Evolutionary conservation across 2,888 invertebrate species (phyloP).

Genomic region (Belgica antarctica): DNA sequence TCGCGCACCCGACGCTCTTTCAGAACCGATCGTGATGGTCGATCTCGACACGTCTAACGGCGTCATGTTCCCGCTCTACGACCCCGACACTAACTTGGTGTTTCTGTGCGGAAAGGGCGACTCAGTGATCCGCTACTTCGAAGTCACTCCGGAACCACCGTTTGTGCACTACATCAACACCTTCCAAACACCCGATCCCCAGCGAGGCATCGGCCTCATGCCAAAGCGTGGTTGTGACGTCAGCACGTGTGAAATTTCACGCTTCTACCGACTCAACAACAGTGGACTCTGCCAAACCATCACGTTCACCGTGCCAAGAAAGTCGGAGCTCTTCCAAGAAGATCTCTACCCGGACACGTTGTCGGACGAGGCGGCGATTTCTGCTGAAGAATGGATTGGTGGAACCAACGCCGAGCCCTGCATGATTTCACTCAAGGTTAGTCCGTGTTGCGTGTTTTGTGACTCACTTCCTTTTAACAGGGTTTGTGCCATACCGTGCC

Average conservation of each 20-base stretch:
- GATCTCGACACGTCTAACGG: slow-evolving; percentile 94
- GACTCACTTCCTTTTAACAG: too few species aligned
- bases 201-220: slow-evolving; percentile 96
- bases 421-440: slow-evolving; percentile 84
- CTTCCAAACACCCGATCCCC: slow-evolving; percentile 96
- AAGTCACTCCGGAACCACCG: slow-evolving; percentile 83
- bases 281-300: slow-evolving; percentile 85
- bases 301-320: slow-evolving; percentile 97
- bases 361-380: slow-evolving; percentile 82
- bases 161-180: slow-evolving; percentile 96
- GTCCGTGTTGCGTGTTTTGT: too few species aligned
- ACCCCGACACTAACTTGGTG: slow-evolving; percentile 91
- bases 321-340: slow-evolving; percentile 96
- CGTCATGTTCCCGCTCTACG: slow-evolving; percentile 94
- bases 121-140: slow-evolving; percentile 93
- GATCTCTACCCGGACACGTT: slow-evolving; percentile 95
- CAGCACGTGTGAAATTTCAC: slow-evolving; percentile 87
- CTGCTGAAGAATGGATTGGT: slow-evolving; percentile 88
- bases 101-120: slow-evolving; percentile 97
- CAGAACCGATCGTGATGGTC: slow-evolving; percentile 86
- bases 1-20: slow-evolving; percentile 82
- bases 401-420: slow-evolving; percentile 89
- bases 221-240: slow-evolving; percentile 96
- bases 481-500: too few species aligned
- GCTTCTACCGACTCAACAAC: slow-evolving; percentile 94